phyloP scores from a whole-genome alignment of 2,888 invertebrate species.

The Pyralis farinalis region DNA sequence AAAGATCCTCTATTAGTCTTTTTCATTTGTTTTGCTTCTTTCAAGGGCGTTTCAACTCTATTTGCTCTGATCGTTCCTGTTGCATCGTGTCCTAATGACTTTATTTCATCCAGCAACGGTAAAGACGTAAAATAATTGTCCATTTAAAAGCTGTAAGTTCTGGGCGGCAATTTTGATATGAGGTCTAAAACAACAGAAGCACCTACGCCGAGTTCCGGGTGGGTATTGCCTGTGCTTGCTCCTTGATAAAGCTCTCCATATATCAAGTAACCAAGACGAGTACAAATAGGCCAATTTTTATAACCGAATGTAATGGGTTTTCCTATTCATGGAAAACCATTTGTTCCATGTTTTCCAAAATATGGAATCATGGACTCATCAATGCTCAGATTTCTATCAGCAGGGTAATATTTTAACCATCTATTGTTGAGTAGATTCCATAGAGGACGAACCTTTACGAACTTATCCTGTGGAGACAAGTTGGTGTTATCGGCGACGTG shows the following conservation, averaged over 20 bases:
- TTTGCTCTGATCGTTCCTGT: slow-evolving; percentile 10
- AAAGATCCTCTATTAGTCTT: slow-evolving; percentile 12
- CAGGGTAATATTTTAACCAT: slow-evolving; percentile 2
- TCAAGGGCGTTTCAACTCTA: slow-evolving; percentile 10
- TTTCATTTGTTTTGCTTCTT: slow-evolving; percentile 13
- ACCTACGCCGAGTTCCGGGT: slow-evolving; percentile 12
- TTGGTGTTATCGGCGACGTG: slow-evolving; percentile 2
- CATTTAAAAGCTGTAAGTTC: slow-evolving; percentile 12
- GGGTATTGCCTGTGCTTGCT: slow-evolving; percentile 13
- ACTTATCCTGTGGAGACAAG: slow-evolving; percentile 3
- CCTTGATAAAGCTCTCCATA: slow-evolving; percentile 32
- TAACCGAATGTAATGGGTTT: neutral
- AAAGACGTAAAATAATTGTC: slow-evolving; percentile 16
- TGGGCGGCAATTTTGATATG: slow-evolving; percentile 5
- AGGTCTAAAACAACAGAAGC: slow-evolving; percentile 15
- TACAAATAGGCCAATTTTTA: slow-evolving; percentile 3
- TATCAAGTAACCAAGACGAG: slow-evolving; percentile 25
- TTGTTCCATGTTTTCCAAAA: neutral
- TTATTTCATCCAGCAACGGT: slow-evolving; percentile 9
- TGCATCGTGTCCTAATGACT: slow-evolving; percentile 4
- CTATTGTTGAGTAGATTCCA: neutral
- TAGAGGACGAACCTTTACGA: neutral
- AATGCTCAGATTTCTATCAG: neutral
- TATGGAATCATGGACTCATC: slow-evolving; percentile 1
- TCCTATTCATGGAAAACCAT: too few species aligned